A percentile compares a stretch with the other conserved stretches of the same genome.
phyloP scores from a whole-genome alignment of 92 coral and sea anemone genomes.

The Heliopora coerulea region DNA sequence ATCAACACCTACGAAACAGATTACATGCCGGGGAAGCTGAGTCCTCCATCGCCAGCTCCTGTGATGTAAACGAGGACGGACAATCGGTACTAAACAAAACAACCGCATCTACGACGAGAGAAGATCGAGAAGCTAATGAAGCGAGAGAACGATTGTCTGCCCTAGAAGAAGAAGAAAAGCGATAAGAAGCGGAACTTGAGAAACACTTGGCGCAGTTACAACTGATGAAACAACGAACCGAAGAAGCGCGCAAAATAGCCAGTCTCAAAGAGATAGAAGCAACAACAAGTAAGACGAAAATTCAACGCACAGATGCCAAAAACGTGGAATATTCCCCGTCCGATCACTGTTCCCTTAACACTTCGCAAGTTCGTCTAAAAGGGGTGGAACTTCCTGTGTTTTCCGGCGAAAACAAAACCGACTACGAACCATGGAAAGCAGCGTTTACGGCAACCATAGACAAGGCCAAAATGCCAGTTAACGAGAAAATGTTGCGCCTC shows the following conservation, averaged over 20 bases:
- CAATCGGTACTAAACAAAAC: not conserved
- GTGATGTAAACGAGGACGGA: not conserved
- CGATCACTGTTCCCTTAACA: too few relatives aligned
- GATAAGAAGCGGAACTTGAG: slow-evolving; percentile 26
- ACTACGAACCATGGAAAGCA: slow-evolving; percentile 25
- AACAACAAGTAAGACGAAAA: too few relatives aligned
- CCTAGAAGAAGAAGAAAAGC: slow-evolving; percentile 44
- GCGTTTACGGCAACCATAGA: slow-evolving; percentile 10
- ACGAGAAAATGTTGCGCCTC: slow-evolving; percentile 6
- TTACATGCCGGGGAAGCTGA: slow-evolving; percentile 40
- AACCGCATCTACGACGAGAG: slow-evolving; percentile 1
- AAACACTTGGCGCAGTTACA: slow-evolving; percentile 31
- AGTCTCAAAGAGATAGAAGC: slow-evolving; percentile 37
- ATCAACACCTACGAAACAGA: slow-evolving; percentile 34
- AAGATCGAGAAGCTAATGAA: slow-evolving; percentile 29
- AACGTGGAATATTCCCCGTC: too few relatives aligned
- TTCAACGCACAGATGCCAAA: too few relatives aligned
- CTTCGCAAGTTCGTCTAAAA: not conserved
- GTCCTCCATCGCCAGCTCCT: slow-evolving; percentile 21
- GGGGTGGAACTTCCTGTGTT: not conserved
- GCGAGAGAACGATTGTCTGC: slow-evolving; percentile 35
- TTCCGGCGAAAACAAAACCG: not conserved
- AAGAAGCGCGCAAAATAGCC: slow-evolving; percentile 52
- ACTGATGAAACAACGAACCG: slow-evolving; percentile 48
- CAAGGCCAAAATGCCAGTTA: not conserved